phyloP scores from a whole-genome alignment of 2,888 invertebrate species.

The Rhaphigaster nebulosa region DNA sequence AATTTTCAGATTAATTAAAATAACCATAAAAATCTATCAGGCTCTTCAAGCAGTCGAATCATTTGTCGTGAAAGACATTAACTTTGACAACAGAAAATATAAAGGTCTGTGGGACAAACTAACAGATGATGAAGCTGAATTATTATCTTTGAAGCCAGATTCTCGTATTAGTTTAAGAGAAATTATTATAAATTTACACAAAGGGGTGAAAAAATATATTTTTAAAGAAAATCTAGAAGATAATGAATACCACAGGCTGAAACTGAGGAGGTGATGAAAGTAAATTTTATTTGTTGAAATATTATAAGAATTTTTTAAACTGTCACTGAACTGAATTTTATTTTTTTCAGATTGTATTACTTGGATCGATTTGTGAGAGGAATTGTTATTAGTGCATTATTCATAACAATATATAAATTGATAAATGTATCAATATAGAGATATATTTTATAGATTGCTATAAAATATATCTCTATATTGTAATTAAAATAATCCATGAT shows the following conservation, averaged over 20 bases:
- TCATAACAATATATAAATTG: background rate
- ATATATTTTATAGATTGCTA: too few species aligned
- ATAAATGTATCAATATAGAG: background rate
- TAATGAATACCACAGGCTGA: too few species aligned
- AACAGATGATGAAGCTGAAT: slow-evolving; percentile 43
- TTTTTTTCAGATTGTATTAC: slow-evolving; percentile 26
- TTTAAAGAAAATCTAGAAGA: slow-evolving; percentile 61
- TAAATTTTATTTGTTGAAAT: background rate
- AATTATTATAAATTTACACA: slow-evolving; percentile 45
- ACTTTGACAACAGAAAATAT: slow-evolving; percentile 58
- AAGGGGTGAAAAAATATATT: slow-evolving; percentile 58
- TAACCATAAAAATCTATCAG: slow-evolving; percentile 60
- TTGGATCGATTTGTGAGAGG: too few species aligned
- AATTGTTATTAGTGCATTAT: background rate
- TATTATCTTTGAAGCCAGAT: slow-evolving; percentile 33
- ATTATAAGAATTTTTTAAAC: background rate
- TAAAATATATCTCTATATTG: too few species aligned
- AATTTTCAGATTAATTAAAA: slow-evolving; percentile 59
- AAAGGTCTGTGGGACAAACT: slow-evolving; percentile 21
- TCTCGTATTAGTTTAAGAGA: slow-evolving; percentile 10
- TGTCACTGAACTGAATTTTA: background rate
- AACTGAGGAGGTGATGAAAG: background rate
- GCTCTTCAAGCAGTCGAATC: slow-evolving; percentile 56
- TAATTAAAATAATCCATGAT: too few species aligned
- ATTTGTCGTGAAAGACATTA: slow-evolving; percentile 53